Percentiles rank a stretch among this genome's conserved stretches.
Evolutionary conservation across 2,888 invertebrate species (phyloP).

Genomic region (Nasonia oneida): DNA sequence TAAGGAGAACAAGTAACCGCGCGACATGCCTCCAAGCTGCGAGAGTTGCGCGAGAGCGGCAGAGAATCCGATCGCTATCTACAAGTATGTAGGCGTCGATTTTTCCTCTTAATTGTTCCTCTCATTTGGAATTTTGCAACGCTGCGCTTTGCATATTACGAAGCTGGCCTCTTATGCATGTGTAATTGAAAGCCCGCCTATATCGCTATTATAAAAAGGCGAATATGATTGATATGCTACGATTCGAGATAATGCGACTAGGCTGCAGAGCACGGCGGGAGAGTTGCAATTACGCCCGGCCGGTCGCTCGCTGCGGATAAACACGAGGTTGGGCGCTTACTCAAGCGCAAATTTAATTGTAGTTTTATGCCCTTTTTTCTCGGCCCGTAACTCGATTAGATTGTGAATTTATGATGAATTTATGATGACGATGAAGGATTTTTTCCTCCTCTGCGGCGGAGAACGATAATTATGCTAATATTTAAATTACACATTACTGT

Average conservation of each 20-base stretch:
- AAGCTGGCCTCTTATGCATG: not conserved
- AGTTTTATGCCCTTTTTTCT: not conserved
- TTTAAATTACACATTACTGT: not conserved
- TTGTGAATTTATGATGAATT: conserved; percentile 17
- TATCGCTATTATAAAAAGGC: not conserved
- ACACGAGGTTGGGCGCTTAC: too few species aligned
- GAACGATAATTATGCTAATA: not conserved
- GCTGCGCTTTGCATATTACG: not conserved
- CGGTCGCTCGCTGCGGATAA: too few species aligned
- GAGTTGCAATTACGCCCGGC: too few species aligned
- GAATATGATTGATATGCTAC: not conserved
- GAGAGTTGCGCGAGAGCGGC: too few species aligned
- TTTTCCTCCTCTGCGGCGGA: not conserved
- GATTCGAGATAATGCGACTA: not conserved
- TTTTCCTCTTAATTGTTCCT: conserved; percentile 11
- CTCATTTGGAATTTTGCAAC: not conserved
- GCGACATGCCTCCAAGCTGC: too few species aligned
- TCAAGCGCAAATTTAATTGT: not conserved
- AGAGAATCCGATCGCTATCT: too few species aligned
- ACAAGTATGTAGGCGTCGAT: not conserved
- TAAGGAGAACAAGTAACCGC: too few species aligned
- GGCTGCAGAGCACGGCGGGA: too few species aligned
- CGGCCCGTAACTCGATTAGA: not conserved
- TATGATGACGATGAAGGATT: conserved; percentile 4
- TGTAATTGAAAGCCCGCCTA: not conserved